A percentile compares a stretch with the other conserved stretches of the same genome.
phyloP scores from a whole-genome alignment of 2,797 vertebrate genomes.

The Syngnathus rostellatus region DNA sequence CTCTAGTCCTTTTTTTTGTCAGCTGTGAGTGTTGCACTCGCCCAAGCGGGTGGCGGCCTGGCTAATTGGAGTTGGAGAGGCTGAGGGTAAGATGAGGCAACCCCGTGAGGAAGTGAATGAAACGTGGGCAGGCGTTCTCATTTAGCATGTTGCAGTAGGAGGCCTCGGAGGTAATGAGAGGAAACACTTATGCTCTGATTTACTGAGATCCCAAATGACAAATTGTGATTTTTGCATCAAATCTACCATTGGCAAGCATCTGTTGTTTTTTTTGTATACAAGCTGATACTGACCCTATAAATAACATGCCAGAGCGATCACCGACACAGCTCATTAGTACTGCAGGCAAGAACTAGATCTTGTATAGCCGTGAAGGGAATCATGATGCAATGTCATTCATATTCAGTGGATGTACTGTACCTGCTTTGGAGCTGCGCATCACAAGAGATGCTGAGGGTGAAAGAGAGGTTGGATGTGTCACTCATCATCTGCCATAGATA shows the following conservation, averaged over 20 bases:
- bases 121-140: constrained; percentile 3
- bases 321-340: neutral
- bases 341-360: neutral
- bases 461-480: neutral
- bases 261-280: neutral
- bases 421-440: neutral
- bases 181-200: neutral
- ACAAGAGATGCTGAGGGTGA: neutral
- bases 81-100: constrained; percentile 7
- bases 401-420: constrained; percentile 3
- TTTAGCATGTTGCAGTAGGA: constrained; percentile 9
- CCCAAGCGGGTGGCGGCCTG: constrained; percentile 18
- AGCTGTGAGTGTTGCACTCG: constrained; percentile 12
- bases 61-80: constrained; percentile 46
- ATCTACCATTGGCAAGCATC: no score
- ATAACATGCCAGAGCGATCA: neutral
- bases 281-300: neutral
- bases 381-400: neutral
- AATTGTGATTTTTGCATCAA: neutral
- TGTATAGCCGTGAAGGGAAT: neutral
- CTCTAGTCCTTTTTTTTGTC: constrained; percentile 17
- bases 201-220: neutral
- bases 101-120: constrained; percentile 18
- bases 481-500: neutral
- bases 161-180: neutral